phyloP scores from a whole-genome alignment of 2,797 vertebrate genomes.

The Carapus acus region DNA sequence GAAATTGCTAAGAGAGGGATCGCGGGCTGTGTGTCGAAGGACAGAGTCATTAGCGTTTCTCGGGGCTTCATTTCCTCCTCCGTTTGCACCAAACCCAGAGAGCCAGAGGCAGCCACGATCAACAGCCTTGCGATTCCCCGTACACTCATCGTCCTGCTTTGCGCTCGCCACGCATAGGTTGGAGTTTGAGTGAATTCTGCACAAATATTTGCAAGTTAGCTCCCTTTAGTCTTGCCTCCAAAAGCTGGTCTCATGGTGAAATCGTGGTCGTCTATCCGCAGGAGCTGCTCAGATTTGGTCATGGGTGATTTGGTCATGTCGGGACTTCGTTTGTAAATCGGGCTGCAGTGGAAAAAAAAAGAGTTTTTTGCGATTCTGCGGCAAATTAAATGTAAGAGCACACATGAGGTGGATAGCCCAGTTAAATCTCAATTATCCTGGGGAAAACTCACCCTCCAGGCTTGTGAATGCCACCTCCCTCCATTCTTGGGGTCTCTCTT shows the following conservation, averaged over 20 bases:
- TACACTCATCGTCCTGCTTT: neutral
- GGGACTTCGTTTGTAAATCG: conserved; percentile 86
- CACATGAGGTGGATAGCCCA: too few relatives aligned
- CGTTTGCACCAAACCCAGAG: conserved; percentile 11
- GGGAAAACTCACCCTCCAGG: conserved; percentile 67
- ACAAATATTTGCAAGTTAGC: too few relatives aligned
- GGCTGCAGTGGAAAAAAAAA: conserved; percentile 65
- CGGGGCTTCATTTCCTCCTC: conserved; percentile 40
- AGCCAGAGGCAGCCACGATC: conserved; percentile 17
- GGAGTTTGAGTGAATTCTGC: neutral
- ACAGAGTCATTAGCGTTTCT: conserved; percentile 33
- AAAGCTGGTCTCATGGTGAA: conserved; percentile 99
- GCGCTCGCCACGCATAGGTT: neutral
- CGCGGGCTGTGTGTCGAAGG: conserved; percentile 30
- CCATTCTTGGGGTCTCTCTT: conserved; percentile 66
- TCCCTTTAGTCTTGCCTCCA: conserved; percentile 79
- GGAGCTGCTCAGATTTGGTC: conserved; percentile 94
- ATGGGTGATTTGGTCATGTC: conserved; percentile 93
- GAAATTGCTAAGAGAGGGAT: conserved; percentile 20
- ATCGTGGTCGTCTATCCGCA: conserved; percentile 95
- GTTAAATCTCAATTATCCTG: too few relatives aligned
- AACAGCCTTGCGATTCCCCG: conserved; percentile 7
- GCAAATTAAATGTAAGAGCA: neutral
- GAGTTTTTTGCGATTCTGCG: conserved; percentile 1
- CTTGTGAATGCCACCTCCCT: conserved; percentile 61